Evolutionary conservation across 2,888 invertebrate genomes (phyloP).

Genomic region (Nephrotoma appendiculata): DNA sequence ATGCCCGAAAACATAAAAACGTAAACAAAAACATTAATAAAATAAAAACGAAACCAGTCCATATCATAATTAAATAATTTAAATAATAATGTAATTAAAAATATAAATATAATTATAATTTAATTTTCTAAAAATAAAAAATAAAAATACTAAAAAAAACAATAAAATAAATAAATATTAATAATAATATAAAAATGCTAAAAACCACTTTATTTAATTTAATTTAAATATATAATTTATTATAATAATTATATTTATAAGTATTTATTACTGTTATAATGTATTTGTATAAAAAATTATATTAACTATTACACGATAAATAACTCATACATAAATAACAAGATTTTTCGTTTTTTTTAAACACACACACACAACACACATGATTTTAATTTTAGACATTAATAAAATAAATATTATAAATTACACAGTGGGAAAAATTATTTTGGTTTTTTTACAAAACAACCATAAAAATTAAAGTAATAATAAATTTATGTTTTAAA

Average conservation of each 20-base stretch:
- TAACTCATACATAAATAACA: not conserved
- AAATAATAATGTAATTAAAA: not conserved
- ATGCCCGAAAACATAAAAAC: not conserved
- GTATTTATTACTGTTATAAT: not conserved
- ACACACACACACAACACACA: not conserved
- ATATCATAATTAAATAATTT: not conserved
- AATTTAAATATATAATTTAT: not conserved
- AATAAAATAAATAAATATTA: not conserved
- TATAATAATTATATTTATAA: not conserved
- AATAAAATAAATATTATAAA: not conserved
- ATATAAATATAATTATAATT: not conserved
- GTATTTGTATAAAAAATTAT: not conserved
- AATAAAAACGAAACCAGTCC: not conserved
- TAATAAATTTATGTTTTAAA: not conserved
- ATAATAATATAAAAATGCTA: not conserved
- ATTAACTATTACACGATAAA: not conserved
- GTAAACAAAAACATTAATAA: not conserved
- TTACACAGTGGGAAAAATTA: not conserved
- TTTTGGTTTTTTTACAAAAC: not conserved
- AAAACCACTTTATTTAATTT: not conserved
- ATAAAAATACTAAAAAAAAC: not conserved
- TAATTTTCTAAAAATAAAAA: not conserved
- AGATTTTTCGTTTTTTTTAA: too few relatives aligned
- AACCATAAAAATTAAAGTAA: not conserved
- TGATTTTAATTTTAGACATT: not conserved